Evolutionary conservation across 2,797 vertebrate species (phyloP), one percentile per base, ranked within the genome.

Genomic region (Smutsia temminckii): DNA sequence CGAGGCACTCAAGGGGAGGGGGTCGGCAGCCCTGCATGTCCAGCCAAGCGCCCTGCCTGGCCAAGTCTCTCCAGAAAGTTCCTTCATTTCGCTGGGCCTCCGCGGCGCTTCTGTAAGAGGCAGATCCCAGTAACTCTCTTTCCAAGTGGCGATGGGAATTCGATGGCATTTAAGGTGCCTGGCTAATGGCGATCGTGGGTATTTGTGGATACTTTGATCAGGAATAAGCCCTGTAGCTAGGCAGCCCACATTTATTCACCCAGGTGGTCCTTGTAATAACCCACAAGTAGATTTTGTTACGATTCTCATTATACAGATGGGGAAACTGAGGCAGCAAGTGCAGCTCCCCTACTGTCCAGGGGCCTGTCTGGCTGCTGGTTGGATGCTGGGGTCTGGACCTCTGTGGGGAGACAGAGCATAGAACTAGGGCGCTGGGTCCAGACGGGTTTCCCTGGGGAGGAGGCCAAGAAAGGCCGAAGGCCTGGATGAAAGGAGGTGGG

Each of bases 1-100:
- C 2, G 6, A 12, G 21, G 27, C 1, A 1, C 11, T 32, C 0
- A 16, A 25, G 64, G 2, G 3, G 20, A 21, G 77, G 17, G 2
- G 18, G 49, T 25, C 2, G 0, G 34, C 0, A 1, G 20, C 27
- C 18, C 21, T 4, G 5, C 9, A 1, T 57, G 61, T 0, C 71
- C 5, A 0, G 42, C 32, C 21, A 0, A 12, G 25, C 9, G 63
- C 18, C 13, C 51, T 1, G 59, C 34, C 40, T 1, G 7, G 34
- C 37, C 12, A 0, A 49, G 10, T 10, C 34, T 42, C 57, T 49
- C 79, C 5, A 2, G 83, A 23, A n/a, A 29, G n/a, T 23, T 23
- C 20, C 20, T 81, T 42, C 20, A 4, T 53, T 8, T 57, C 34
- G 40, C 51, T 13, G 68, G 23, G 66, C n/a, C 21, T 55, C 7